A percentile compares a stretch with the other conserved stretches of the same genome.
phyloP scores from a whole-genome alignment of 2,888 invertebrate species.

The Parnassius orleans region DNA sequence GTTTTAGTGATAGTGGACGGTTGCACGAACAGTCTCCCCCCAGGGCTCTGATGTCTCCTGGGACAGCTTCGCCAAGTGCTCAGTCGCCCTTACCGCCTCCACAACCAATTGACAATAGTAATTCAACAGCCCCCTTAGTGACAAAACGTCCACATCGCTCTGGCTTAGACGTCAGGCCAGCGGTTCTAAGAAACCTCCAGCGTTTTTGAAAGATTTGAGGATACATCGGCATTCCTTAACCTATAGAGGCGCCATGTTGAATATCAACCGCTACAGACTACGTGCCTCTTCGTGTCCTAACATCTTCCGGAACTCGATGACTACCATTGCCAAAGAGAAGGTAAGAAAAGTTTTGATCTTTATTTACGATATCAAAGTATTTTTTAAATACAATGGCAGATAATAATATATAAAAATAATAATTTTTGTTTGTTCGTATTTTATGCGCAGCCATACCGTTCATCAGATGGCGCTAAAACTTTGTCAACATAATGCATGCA shows the following conservation, averaged over 20 bases:
- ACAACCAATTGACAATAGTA: slow-evolving; percentile 38
- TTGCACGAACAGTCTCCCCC: slow-evolving; percentile 68
- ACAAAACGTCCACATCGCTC: slow-evolving; percentile 76
- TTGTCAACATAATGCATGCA: too few relatives aligned
- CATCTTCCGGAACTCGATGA: slow-evolving; percentile 92
- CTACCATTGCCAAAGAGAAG: slow-evolving; percentile 90
- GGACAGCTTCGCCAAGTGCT: slow-evolving; percentile 45
- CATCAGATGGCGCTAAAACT: too few relatives aligned
- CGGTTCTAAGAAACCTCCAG: slow-evolving; percentile 79
- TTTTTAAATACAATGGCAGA: too few relatives aligned
- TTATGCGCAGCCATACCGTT: too few relatives aligned
- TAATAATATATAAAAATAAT: too few relatives aligned
- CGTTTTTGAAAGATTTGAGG: slow-evolving; percentile 86
- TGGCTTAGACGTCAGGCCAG: slow-evolving; percentile 79
- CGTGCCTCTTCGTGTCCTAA: slow-evolving; percentile 95
- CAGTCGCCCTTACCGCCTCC: slow-evolving; percentile 52
- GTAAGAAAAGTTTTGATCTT: slow-evolving; percentile 45
- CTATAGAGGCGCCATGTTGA: slow-evolving; percentile 92
- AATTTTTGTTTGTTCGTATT: too few relatives aligned
- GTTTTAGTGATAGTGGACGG: slow-evolving; percentile 84
- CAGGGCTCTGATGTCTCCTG: slow-evolving; percentile 54
- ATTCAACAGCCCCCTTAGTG: slow-evolving; percentile 47
- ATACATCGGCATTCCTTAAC: slow-evolving; percentile 90
- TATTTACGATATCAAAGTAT: not conserved
- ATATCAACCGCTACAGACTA: slow-evolving; percentile 89